phyloP scores from a whole-genome alignment of 1,140 invertebrate species.

The Sarcophaga peregrina region DNA sequence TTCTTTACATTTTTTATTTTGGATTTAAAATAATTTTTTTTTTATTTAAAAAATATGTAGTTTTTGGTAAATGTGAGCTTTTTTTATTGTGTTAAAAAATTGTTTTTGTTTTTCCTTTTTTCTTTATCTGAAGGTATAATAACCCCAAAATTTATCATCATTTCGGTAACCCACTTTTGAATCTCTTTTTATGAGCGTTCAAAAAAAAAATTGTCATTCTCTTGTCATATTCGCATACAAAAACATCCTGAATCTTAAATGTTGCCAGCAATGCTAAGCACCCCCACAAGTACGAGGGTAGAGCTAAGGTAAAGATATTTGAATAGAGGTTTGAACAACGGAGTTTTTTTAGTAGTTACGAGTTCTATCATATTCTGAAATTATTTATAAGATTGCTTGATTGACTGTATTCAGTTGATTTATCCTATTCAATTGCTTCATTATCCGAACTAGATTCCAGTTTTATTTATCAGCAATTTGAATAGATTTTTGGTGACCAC shows the following conservation, averaged over 20 bases:
- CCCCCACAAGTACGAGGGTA: no score
- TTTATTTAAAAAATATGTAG: not conserved
- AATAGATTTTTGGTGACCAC: no score
- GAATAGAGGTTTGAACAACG: no score
- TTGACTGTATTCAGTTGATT: no score
- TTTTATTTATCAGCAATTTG: no score
- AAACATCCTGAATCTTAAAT: not conserved
- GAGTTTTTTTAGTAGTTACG: no score
- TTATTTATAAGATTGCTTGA: no score
- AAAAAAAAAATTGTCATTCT: not conserved
- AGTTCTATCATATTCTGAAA: no score
- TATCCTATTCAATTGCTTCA: no score
- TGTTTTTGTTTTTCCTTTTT: not conserved
- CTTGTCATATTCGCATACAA: not conserved
- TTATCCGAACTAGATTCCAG: no score
- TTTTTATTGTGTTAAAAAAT: not conserved
- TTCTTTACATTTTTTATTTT: not conserved
- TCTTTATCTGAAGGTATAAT: not conserved
- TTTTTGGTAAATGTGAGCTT: not conserved
- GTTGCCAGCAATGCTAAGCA: not conserved
- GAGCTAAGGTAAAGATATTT: no score
- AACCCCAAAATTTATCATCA: conserved; percentile 15
- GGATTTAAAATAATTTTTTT: not conserved
- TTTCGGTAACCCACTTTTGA: conserved; percentile 1
- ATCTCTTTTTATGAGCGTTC: conserved; percentile 14